phyloP scores from a whole-genome alignment of 2,113 vertebrate species.

The Dipodomys ordii region DNA sequence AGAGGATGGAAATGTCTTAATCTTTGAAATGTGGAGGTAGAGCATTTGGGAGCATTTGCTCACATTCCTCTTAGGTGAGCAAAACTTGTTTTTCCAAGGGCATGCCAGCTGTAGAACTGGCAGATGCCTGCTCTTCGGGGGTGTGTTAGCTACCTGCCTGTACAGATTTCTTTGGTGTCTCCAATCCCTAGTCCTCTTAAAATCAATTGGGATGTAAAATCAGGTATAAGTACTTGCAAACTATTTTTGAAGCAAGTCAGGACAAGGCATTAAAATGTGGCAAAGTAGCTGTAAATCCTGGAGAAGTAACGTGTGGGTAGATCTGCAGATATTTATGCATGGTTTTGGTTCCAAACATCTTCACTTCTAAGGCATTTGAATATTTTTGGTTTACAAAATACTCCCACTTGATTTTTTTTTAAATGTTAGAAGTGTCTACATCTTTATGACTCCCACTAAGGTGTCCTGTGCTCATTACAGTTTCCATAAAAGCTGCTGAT shows the following conservation, averaged over 20 bases:
- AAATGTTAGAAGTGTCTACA: conserved; percentile 69
- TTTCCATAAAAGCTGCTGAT: conserved; percentile 74
- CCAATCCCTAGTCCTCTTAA: not conserved
- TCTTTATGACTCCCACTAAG: conserved; percentile 76
- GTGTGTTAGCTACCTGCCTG: not conserved
- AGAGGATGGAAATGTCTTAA: conserved; percentile 69
- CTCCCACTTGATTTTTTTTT: conserved; percentile 67
- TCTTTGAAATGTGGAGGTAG: conserved; percentile 51
- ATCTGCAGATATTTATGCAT: conserved; percentile 66
- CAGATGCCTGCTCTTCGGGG: not conserved
- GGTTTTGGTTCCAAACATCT: conserved; percentile 50
- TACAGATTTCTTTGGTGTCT: not conserved
- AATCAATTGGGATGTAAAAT: not conserved
- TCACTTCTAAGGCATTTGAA: conserved; percentile 70
- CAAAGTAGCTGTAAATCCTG: conserved; percentile 54
- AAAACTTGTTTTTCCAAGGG: conserved; percentile 45
- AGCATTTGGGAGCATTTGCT: not conserved
- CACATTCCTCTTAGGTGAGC: not conserved
- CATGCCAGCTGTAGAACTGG: not conserved
- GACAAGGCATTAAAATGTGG: conserved; percentile 6
- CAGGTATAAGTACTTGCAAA: not conserved
- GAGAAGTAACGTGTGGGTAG: not conserved
- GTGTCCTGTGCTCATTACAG: conserved; percentile 67
- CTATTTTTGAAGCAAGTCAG: conserved; percentile 65
- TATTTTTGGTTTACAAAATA: conserved; percentile 83